Evolutionary conservation across 1,140 invertebrate species (phyloP), one percentile per base, ranked within the genome.

Genomic region (Drosophila erecta): DNA sequence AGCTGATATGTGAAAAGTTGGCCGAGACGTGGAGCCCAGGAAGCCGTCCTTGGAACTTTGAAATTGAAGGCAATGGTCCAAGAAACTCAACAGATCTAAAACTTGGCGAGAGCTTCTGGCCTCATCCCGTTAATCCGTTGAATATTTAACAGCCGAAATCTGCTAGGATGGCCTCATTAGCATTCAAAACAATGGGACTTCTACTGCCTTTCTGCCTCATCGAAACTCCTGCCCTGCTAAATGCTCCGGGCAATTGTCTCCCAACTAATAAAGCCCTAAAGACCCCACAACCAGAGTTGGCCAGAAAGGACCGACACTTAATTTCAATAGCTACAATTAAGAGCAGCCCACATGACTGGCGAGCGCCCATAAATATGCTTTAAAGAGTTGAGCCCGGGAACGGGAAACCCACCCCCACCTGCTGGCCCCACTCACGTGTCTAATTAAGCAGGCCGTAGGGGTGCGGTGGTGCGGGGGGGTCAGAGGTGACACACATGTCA

Each of bases 251-350:
- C 41, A 47, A 76, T 67, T 84, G 60, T 62, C 65, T 67, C 38
- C 40, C 60, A 59, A 79, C 80, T 81, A 75, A 70, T 78, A 70
- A 79, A 78, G 79, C 53, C 56, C 59, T 69, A 70, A 50, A 78
- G 72, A 64, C 24, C 38, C 47, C 55, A 24, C 40, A 38, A 38
- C 37, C 14, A 15, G 33, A 30, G 27, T 35, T 57, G 51, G 27
- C 65, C 76, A 41, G 76, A 89, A 87, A 58, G 66, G 83, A 78
- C 70, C 65, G 38, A 71, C 83, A 87, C 84, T 87, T 87, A 89
- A 83, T 87, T 87, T 87, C 79, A 87, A 89, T 87, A 87, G 83
- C 75, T 70, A 79, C 84, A 87, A 89, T 87, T 87, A 87, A 87
- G 79, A 81, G 59, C 55, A 76, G 33, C 81, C 81, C 81, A 81